Percentiles rank a stretch among this genome's conserved stretches.
phyloP scores from a whole-genome alignment of 2,797 vertebrate genomes.

The Cacajao melanocephalus region DNA sequence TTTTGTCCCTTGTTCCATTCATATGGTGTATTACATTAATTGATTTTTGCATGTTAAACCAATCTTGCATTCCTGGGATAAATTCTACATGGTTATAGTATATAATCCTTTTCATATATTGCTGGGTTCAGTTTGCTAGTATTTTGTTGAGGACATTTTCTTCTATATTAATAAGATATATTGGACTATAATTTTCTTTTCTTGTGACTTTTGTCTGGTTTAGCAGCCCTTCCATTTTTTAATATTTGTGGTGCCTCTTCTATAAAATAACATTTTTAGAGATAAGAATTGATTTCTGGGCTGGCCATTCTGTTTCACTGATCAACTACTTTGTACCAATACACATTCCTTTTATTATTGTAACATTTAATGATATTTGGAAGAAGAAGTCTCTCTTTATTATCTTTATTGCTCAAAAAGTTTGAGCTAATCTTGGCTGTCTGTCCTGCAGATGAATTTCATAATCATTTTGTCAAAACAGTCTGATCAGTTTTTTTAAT shows the following conservation, averaged over 20 bases:
- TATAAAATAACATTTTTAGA: neutral
- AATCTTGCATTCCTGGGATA: neutral
- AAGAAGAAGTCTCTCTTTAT: neutral
- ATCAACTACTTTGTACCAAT: neutral
- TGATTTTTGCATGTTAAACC: neutral
- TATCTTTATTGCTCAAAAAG: neutral
- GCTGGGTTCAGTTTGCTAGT: neutral
- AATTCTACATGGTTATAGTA: neutral
- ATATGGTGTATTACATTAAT: neutral
- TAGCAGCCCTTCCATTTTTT: neutral
- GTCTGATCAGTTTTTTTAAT: neutral
- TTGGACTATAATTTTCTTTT: neutral
- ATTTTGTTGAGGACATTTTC: neutral
- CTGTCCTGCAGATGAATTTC: neutral
- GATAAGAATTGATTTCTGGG: neutral
- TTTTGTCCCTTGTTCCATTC: neutral
- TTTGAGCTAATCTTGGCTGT: neutral
- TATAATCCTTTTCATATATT: neutral
- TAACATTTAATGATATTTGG: neutral
- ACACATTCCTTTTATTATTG: neutral
- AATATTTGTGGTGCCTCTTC: neutral
- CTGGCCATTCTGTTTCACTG: neutral
- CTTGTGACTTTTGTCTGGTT: neutral
- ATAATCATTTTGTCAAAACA: neutral
- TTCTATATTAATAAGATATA: neutral